Conservation (phyloP, 2,888 invertebrate species). For the Caenorhabditis imperialis region DNA sequence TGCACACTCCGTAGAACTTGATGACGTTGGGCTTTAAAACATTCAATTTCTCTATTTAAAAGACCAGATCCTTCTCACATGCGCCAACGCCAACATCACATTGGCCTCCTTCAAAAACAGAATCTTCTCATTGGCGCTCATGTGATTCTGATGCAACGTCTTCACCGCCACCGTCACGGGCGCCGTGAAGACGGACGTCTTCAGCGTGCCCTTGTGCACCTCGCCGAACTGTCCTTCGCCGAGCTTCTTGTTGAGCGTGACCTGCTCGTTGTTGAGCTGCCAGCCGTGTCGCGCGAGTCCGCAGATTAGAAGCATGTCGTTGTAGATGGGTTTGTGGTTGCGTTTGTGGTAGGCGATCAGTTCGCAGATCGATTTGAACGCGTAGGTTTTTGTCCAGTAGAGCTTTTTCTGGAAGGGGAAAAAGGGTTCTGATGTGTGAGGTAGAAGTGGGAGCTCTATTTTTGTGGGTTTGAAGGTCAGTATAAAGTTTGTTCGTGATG, state of each 20-base stretch:
- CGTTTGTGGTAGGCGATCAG: constrained; percentile 59
- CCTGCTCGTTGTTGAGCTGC: constrained; percentile 65
- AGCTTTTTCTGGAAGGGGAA: constrained; percentile 61
- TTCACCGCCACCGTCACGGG: constrained; percentile 60
- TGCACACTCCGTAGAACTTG: constrained; percentile 88
- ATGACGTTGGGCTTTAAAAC: constrained; percentile 89
- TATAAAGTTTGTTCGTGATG: no score
- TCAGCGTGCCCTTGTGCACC: constrained; percentile 53
- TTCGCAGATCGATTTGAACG: constrained; percentile 59
- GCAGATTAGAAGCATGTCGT: constrained; percentile 20
- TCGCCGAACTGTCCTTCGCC: constrained; percentile 65
- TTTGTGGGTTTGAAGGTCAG: no score
- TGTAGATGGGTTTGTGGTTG: constrained; percentile 31
- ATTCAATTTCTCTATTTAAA: no score
- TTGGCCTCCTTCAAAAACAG: constrained; percentile 97
- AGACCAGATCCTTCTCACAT: no score
- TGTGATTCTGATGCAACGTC: constrained; percentile 84
- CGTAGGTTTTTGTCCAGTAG: constrained; percentile 60
- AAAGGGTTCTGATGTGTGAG: no score
- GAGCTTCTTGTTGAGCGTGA: constrained; percentile 34
- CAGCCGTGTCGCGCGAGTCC: constrained; percentile 52
- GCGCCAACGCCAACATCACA: constrained; percentile 86
- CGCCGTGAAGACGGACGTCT: constrained; percentile 52
- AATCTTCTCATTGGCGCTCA: constrained; percentile 94
- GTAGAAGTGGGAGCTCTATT: no score